phyloP scores from a whole-genome alignment of 35 echinoderm and acorn worm genomes.

The Lytechinus variegatus region DNA sequence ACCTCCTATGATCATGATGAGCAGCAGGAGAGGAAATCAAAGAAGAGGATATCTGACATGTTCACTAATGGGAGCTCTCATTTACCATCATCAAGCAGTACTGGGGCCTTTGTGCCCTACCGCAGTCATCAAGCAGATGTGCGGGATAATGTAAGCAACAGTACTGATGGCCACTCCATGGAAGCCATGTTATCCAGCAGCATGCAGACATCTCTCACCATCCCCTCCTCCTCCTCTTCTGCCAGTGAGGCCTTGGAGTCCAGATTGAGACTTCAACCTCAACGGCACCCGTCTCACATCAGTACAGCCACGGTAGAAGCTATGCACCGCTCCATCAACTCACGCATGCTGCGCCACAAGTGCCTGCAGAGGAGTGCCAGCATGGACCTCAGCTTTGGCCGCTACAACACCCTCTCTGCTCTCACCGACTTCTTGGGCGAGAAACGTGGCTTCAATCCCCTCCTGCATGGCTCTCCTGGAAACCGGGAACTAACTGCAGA shows the following conservation, averaged over 20 bases:
- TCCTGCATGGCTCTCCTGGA: not conserved
- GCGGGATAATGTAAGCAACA: slow-evolving; percentile 8
- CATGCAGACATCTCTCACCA: slow-evolving; percentile 22
- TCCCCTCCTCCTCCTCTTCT: slow-evolving; percentile 1
- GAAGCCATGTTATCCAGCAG: slow-evolving; percentile 39
- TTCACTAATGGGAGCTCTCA: slow-evolving; percentile 26
- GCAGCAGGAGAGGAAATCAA: not conserved
- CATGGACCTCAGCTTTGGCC: slow-evolving; percentile 72
- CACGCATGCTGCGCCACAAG: slow-evolving; percentile 52
- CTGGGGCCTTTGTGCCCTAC: slow-evolving; percentile 46
- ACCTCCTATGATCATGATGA: not conserved
- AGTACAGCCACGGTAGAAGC: slow-evolving; percentile 37
- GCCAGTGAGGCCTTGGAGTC: slow-evolving; percentile 48
- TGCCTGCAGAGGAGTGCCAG: slow-evolving; percentile 84
- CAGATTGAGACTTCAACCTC: slow-evolving; percentile 15
- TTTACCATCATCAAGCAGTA: slow-evolving; percentile 33
- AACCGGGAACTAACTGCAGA: not conserved
- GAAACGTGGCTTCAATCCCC: slow-evolving; percentile 36
- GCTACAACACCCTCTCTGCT: slow-evolving; percentile 17
- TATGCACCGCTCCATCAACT: slow-evolving; percentile 46
- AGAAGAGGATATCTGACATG: not conserved
- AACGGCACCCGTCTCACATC: slow-evolving; percentile 44
- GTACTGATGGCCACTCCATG: slow-evolving; percentile 41
- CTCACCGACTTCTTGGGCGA: slow-evolving; percentile 32
- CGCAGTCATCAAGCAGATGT: not conserved